These are phyloP conservation scores for Ailurus styani DNA, from an alignment of 2,113 vertebrate genomes.

Conservation along the genomic window DNA sequence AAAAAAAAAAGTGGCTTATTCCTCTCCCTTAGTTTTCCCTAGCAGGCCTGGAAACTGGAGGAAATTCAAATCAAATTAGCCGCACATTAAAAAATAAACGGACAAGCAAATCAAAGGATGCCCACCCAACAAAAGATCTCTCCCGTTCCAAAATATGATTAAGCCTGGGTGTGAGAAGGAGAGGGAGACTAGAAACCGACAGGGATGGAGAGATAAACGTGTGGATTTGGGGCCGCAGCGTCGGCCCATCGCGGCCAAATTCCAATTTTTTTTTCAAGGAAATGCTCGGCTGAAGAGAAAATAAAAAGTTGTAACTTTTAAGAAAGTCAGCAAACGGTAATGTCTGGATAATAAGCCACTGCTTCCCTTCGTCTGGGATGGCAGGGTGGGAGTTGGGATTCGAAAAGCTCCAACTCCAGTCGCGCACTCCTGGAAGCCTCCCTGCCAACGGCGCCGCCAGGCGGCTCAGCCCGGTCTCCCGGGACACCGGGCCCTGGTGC, in stretches of 20 bases:
- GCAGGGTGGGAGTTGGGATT: neutral
- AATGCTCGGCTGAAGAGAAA: slow-evolving; percentile 12
- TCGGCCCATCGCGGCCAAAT: slow-evolving; percentile 27
- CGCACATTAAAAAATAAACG: slow-evolving; percentile 74
- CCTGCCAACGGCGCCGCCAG: slow-evolving; percentile 26
- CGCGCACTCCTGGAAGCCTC: slow-evolving; percentile 1
- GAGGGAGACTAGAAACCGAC: neutral
- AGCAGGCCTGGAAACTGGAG: slow-evolving; percentile 60
- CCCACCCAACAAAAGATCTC: slow-evolving; percentile 71
- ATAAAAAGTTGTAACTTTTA: neutral
- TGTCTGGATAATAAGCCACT: slow-evolving; percentile 33
- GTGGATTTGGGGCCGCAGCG: neutral
- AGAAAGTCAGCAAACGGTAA: slow-evolving; percentile 29
- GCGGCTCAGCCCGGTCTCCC: slow-evolving; percentile 15
- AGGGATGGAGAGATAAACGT: slow-evolving; percentile 43
- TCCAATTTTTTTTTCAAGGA: slow-evolving; percentile 57
- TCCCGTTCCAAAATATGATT: slow-evolving; percentile 57
- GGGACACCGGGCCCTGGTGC: neutral
- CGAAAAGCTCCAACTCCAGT: neutral
- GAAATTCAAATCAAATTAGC: slow-evolving; percentile 73
- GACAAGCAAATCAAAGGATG: slow-evolving; percentile 62
- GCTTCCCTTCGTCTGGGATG: slow-evolving; percentile 24
- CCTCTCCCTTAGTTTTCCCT: slow-evolving; percentile 33
- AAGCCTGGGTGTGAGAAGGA: neutral
- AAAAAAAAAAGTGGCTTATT: slow-evolving; percentile 7